These are phyloP conservation scores for Dermolepida albohirtum DNA, from an alignment of 2,888 invertebrate genomes.

Conservation along the genomic window DNA sequence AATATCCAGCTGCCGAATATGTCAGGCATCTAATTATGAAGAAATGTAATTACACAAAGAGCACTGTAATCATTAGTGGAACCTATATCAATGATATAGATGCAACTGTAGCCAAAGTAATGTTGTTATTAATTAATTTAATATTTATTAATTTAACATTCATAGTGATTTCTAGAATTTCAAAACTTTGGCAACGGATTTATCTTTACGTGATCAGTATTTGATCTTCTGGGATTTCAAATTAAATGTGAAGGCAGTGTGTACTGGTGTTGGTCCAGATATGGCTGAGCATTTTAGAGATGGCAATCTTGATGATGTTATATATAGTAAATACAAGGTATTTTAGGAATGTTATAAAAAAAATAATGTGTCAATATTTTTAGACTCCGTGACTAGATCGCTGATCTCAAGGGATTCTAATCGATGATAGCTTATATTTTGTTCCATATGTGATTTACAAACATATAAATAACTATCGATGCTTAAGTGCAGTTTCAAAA, in stretches of 20 bases:
- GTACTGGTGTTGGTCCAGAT: conserved; percentile 56
- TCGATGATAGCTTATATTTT: too few relatives aligned
- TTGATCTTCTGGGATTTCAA: conserved; percentile 68
- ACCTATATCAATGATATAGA: conserved; percentile 70
- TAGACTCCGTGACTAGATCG: too few relatives aligned
- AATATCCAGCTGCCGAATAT: conserved; percentile 86
- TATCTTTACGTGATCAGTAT: conserved; percentile 66
- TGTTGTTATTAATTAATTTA: conserved; percentile 16
- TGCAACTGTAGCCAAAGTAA: conserved; percentile 72
- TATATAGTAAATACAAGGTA: conserved; percentile 54
- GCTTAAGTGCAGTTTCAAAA: too few relatives aligned
- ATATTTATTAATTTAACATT: conserved; percentile 5
- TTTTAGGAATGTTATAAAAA: too few relatives aligned
- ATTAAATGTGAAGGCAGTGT: conserved; percentile 58
- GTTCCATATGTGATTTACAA: too few relatives aligned
- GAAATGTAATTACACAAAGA: conserved; percentile 52
- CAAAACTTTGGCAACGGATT: conserved; percentile 68
- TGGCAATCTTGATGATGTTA: conserved; percentile 54
- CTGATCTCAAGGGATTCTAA: too few relatives aligned
- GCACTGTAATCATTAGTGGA: conserved; percentile 66
- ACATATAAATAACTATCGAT: too few relatives aligned
- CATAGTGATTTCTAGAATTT: conserved; percentile 67
- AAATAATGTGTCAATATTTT: too few relatives aligned
- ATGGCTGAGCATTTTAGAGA: conserved; percentile 54
- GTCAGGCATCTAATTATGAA: conserved; percentile 68